These are phyloP conservation scores for Synergus umbraculus DNA, from an alignment of 2,888 invertebrate genomes.

Conservation along the genomic window DNA sequence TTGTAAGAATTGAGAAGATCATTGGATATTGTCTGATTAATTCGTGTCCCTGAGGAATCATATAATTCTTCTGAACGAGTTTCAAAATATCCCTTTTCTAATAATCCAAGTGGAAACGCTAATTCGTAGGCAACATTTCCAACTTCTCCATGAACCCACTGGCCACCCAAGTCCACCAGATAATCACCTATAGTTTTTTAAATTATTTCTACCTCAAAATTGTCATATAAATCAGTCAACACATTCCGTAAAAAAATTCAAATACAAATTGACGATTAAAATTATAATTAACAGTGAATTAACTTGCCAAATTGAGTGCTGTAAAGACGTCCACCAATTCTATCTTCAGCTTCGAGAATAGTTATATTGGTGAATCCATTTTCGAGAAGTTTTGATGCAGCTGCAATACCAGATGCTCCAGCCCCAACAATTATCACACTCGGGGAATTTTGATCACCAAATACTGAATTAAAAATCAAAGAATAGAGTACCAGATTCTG, in stretches of 20 bases:
- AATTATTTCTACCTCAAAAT: slow-evolving; percentile 28
- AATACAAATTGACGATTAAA: no score
- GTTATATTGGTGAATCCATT: slow-evolving; percentile 77
- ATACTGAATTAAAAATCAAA: background rate
- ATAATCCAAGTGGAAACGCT: slow-evolving; percentile 62
- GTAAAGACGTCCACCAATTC: slow-evolving; percentile 78
- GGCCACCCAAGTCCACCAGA: slow-evolving; percentile 65
- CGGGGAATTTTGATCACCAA: slow-evolving; percentile 35
- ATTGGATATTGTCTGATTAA: no score
- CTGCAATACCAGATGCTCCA: slow-evolving; percentile 80
- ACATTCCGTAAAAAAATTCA: no score
- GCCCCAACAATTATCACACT: slow-evolving; percentile 80
- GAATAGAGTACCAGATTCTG: background rate
- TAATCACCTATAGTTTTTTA: slow-evolving; percentile 55
- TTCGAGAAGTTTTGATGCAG: slow-evolving; percentile 78
- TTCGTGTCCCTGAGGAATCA: slow-evolving; percentile 24
- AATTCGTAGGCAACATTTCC: slow-evolving; percentile 64
- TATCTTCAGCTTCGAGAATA: slow-evolving; percentile 77
- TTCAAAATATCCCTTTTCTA: slow-evolving; percentile 46
- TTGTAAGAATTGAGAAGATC: no score
- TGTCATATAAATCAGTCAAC: background rate
- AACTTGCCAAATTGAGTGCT: slow-evolving; percentile 75
- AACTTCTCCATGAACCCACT: slow-evolving; percentile 67
- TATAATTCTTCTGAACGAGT: background rate
- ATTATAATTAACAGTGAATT: background rate